Conservation (phyloP, 2,888 invertebrate species). For the Catocala sponsa region DNA sequence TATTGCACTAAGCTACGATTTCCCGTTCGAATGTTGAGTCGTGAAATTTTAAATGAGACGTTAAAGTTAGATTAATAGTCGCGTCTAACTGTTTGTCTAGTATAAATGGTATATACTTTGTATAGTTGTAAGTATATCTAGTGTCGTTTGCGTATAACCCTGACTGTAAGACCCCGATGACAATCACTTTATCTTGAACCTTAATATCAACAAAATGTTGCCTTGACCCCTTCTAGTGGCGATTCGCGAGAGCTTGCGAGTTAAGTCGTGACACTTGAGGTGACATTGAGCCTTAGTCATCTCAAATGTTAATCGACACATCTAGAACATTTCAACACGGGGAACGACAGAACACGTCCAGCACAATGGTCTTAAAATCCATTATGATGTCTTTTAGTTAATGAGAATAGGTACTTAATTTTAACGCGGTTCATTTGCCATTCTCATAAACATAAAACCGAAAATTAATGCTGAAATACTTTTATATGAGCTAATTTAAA, state of each 20-base stretch:
- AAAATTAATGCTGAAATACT: conserved; percentile 41
- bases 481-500: conserved; percentile 44
- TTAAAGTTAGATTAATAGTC: conserved; percentile 58
- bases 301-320: conserved; percentile 52
- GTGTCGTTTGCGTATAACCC: conserved; percentile 52
- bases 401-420: conserved; percentile 32
- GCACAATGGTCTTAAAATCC: not conserved
- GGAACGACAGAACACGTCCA: conserved; percentile 10
- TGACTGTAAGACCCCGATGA: conserved; percentile 54
- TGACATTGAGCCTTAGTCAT: conserved; percentile 48
- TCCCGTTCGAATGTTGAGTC: conserved; percentile 62
- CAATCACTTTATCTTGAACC: conserved; percentile 63
- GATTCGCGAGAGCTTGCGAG: conserved; percentile 48
- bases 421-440: conserved; percentile 35
- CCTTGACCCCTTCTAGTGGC: conserved; percentile 61
- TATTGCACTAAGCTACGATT: conserved; percentile 47
- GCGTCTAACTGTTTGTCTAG: conserved; percentile 40
- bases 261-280: conserved; percentile 60
- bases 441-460: conserved; percentile 40
- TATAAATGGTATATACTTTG: not conserved
- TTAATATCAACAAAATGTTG: conserved; percentile 57
- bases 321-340: conserved; percentile 36
- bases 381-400: conserved; percentile 18
- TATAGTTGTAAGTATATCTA: conserved; percentile 16
- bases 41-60: conserved; percentile 76